phyloP scores from a whole-genome alignment of 2,888 invertebrate species.

The Dorcus parallelipipedus region DNA sequence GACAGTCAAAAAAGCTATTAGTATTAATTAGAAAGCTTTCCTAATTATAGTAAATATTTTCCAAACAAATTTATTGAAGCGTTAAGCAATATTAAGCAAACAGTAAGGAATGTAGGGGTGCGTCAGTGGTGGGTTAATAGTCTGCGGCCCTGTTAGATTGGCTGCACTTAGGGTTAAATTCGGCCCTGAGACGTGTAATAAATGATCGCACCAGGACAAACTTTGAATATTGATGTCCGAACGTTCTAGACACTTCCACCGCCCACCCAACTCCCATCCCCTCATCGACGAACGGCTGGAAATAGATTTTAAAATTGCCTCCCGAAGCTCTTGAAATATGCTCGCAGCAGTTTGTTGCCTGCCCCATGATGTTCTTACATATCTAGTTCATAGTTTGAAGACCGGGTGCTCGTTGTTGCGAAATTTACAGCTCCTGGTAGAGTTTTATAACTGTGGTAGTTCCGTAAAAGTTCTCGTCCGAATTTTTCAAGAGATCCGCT shows the following conservation, averaged over 20 bases:
- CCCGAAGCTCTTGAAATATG: conserved; percentile 31
- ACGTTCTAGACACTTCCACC: conserved; percentile 38
- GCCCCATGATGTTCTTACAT: neutral
- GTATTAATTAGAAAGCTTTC: too few species aligned
- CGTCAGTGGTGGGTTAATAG: conserved; percentile 35
- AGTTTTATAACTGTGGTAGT: neutral
- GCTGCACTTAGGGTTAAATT: conserved; percentile 35
- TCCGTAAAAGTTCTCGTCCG: neutral
- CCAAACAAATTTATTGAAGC: too few species aligned
- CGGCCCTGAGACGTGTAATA: conserved; percentile 42
- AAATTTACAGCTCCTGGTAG: neutral
- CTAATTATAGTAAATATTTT: too few species aligned
- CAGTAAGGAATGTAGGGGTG: conserved; percentile 30
- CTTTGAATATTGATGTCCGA: conserved; percentile 49
- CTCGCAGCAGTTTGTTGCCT: conserved; percentile 1
- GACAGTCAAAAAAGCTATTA: too few species aligned
- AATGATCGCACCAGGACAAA: conserved; percentile 45
- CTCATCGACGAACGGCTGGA: conserved; percentile 36
- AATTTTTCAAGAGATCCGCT: neutral
- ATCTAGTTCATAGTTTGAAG: neutral
- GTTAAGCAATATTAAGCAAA: too few species aligned
- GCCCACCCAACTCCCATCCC: conserved; percentile 28
- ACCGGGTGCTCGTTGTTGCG: neutral
- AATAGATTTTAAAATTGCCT: conserved; percentile 43
- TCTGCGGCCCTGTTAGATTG: conserved; percentile 36